A percentile compares a stretch with the other conserved stretches of the same genome.
Evolutionary conservation across 2,113 vertebrate species (phyloP).

Genomic region (Dolichallabes microphthalmus): DNA sequence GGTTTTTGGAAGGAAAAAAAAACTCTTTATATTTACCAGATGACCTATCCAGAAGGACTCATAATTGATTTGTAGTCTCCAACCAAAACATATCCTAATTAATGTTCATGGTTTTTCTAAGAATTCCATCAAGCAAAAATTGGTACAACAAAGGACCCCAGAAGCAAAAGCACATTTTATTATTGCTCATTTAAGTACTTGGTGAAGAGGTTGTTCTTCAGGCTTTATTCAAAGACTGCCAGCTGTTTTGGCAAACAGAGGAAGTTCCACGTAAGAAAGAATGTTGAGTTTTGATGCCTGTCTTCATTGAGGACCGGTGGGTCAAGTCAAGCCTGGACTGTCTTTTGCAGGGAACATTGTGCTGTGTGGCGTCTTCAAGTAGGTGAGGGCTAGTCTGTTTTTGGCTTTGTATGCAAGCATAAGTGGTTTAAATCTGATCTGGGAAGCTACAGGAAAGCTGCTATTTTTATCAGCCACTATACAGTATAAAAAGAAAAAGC

Average conservation of each 20-base stretch:
- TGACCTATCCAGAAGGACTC: neutral
- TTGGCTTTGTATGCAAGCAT: neutral
- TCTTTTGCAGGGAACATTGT: neutral
- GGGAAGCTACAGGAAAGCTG: neutral
- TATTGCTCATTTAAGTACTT: neutral
- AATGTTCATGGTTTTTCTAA: neutral
- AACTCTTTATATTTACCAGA: neutral
- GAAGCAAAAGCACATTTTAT: neutral
- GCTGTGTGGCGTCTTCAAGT: neutral
- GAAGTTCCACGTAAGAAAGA: neutral
- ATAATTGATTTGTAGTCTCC: neutral
- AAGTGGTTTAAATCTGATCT: neutral
- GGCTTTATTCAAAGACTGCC: neutral
- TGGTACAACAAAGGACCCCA: neutral
- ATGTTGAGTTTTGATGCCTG: neutral
- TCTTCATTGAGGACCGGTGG: neutral
- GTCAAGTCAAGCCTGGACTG: neutral
- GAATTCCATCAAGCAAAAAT: neutral
- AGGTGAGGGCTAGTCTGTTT: neutral
- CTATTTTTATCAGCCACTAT: neutral
- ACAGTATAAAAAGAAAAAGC: neutral
- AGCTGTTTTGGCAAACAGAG: neutral
- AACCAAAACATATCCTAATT: neutral
- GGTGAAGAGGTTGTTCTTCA: neutral
- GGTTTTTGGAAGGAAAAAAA: neutral